Evolutionary conservation across 2,113 vertebrate genomes (phyloP).

Genomic region (Tylochromis polylepis): DNA sequence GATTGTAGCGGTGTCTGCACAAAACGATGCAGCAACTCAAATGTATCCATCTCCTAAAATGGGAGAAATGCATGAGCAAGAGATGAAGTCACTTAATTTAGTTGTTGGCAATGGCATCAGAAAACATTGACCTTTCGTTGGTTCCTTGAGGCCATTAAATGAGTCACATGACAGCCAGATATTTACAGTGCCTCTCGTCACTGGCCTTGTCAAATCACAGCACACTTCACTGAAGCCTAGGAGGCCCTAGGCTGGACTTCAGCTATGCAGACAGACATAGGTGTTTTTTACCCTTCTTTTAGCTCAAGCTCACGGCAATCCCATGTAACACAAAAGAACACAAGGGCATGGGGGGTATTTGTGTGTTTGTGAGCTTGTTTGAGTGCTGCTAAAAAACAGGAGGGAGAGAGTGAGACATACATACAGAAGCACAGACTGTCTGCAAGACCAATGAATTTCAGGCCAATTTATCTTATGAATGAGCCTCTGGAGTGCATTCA

Average conservation of each 20-base stretch:
- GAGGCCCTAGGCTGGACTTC: slow-evolving; percentile 51
- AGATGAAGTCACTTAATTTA: slow-evolving; percentile 65
- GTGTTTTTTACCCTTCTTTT: slow-evolving; percentile 41
- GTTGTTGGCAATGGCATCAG: slow-evolving; percentile 70
- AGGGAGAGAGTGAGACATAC: slow-evolving; percentile 2
- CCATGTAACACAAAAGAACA: slow-evolving; percentile 14
- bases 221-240: slow-evolving; percentile 63
- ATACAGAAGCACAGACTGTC: slow-evolving; percentile 31
- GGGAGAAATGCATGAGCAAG: slow-evolving; percentile 47
- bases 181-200: slow-evolving; percentile 70
- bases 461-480: slow-evolving; percentile 55
- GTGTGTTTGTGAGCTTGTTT: slow-evolving; percentile 2
- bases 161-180: slow-evolving; percentile 70
- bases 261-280: slow-evolving; percentile 49
- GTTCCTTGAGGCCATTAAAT: slow-evolving; percentile 61
- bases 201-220: slow-evolving; percentile 70
- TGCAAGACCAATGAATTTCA: slow-evolving; percentile 48
- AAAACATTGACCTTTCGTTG: slow-evolving; percentile 69
- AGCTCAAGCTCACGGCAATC: slow-evolving; percentile 8
- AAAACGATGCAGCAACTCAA: slow-evolving; percentile 42
- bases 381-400: neutral
- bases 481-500: slow-evolving; percentile 43
- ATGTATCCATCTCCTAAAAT: slow-evolving; percentile 46
- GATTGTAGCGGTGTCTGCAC: neutral
- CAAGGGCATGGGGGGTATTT: neutral